Conservation (phyloP, 2,797 vertebrate species). For the Myotis vivesi region DNA sequence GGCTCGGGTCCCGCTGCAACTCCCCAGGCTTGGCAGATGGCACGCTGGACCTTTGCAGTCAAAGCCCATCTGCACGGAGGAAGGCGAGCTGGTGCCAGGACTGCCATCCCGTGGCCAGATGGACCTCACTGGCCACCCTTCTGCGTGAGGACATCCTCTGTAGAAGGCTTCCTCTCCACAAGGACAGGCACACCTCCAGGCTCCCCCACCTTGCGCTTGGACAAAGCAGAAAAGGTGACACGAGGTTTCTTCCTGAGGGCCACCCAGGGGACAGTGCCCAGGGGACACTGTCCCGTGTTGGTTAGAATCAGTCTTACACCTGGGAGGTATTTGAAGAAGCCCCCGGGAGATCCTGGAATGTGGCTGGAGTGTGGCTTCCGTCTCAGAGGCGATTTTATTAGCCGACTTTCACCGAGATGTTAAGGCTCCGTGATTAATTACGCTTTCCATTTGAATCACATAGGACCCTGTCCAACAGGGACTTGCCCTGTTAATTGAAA, state of each 20-base stretch:
- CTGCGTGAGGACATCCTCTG: background rate
- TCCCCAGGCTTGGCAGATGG: background rate
- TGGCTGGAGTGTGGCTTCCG: background rate
- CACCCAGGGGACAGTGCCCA: background rate
- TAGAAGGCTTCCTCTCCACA: background rate
- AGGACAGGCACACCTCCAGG: background rate
- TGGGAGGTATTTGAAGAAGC: background rate
- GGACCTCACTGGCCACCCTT: background rate
- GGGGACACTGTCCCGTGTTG: background rate
- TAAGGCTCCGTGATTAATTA: slow-evolving; percentile 62
- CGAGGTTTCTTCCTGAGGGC: background rate
- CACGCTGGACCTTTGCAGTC: background rate
- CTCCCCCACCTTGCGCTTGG: background rate
- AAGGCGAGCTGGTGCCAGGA: slow-evolving; percentile 41
- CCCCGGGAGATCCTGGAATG: background rate
- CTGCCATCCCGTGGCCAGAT: slow-evolving; percentile 25
- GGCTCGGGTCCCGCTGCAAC: background rate
- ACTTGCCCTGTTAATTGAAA: slow-evolving; percentile 66
- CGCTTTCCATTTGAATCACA: slow-evolving; percentile 36
- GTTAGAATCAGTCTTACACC: background rate
- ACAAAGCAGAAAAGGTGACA: background rate
- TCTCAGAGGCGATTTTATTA: background rate
- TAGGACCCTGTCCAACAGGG: slow-evolving; percentile 58
- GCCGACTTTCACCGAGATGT: background rate
- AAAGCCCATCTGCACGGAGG: background rate